Evolutionary conservation across 2,113 vertebrate species (phyloP).

Genomic region (Protomyctophum bolini): DNA sequence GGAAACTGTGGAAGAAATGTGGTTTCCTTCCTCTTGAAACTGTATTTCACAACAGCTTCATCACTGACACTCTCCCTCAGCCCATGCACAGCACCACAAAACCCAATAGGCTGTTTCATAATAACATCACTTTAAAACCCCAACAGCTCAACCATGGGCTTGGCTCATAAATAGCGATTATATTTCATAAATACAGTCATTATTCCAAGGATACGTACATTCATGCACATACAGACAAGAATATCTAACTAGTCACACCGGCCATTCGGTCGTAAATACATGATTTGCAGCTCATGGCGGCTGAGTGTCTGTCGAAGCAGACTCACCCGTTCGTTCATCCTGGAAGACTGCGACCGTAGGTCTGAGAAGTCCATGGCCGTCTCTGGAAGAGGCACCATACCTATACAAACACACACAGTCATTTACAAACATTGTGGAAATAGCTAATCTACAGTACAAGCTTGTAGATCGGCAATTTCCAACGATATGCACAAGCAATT

Average conservation of each 20-base stretch:
- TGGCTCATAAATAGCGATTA: background rate
- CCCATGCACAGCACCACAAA: background rate
- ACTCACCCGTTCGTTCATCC: constrained; percentile 84
- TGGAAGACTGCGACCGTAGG: constrained; percentile 87
- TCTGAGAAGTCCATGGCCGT: constrained; percentile 84
- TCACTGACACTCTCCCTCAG: no score
- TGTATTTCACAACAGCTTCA: no score
- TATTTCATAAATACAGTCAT: constrained; percentile 1
- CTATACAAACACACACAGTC: constrained; percentile 55
- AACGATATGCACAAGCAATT: no score
- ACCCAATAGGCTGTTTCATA: background rate
- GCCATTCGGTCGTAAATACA: background rate
- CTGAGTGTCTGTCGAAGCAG: no score
- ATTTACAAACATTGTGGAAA: background rate
- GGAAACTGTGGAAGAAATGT: no score
- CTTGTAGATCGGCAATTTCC: no score
- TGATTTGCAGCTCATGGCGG: background rate
- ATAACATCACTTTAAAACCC: background rate
- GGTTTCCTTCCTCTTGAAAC: no score
- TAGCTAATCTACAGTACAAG: no score
- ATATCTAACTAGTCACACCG: background rate
- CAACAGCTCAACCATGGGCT: constrained; percentile 7
- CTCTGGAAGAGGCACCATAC: constrained; percentile 83
- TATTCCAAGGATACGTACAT: constrained; percentile 8
- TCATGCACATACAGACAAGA: constrained; percentile 1